phyloP scores from a whole-genome alignment of 2,888 invertebrate species.

The Coronaproctus castanopsis region DNA sequence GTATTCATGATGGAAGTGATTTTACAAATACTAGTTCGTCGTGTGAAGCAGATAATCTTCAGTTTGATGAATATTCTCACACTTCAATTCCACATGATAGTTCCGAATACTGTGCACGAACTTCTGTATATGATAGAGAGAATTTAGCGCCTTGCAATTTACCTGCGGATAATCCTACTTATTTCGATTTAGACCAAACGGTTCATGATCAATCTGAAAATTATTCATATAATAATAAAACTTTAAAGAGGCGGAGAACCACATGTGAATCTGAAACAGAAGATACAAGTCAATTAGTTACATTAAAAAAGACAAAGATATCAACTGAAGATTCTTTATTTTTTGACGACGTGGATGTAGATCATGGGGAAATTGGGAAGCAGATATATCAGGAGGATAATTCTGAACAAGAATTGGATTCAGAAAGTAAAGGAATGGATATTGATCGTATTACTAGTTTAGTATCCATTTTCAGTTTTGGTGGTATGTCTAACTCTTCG shows the following conservation, averaged over 20 bases:
- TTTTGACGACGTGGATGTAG: constrained; percentile 20
- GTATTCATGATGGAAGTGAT: background rate
- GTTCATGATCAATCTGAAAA: constrained; percentile 8
- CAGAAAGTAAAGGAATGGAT: constrained; percentile 28
- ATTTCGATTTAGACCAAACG: constrained; percentile 29
- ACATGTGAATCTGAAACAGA: constrained; percentile 35
- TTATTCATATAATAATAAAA: constrained; percentile 4
- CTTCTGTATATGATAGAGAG: constrained; percentile 26
- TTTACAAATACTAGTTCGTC: constrained; percentile 1
- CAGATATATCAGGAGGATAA: too few relatives aligned
- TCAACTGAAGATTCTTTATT: constrained; percentile 24
- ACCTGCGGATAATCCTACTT: constrained; percentile 26
- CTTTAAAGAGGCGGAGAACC: constrained; percentile 30
- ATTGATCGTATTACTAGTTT: constrained; percentile 37
- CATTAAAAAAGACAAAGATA: constrained; percentile 30
- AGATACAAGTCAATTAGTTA: constrained; percentile 33
- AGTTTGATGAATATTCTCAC: background rate
- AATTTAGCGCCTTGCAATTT: constrained; percentile 23
- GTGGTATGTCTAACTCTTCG: constrained; percentile 22
- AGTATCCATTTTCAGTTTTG: constrained; percentile 38
- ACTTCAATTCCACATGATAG: constrained; percentile 1
- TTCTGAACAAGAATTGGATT: background rate
- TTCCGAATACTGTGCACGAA: background rate
- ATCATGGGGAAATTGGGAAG: too few relatives aligned
- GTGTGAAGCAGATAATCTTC: background rate